Evolutionary conservation across 1,140 invertebrate genomes (phyloP), one percentile per base, ranked within the genome.

Genomic region (Drosophila seguyi): DNA sequence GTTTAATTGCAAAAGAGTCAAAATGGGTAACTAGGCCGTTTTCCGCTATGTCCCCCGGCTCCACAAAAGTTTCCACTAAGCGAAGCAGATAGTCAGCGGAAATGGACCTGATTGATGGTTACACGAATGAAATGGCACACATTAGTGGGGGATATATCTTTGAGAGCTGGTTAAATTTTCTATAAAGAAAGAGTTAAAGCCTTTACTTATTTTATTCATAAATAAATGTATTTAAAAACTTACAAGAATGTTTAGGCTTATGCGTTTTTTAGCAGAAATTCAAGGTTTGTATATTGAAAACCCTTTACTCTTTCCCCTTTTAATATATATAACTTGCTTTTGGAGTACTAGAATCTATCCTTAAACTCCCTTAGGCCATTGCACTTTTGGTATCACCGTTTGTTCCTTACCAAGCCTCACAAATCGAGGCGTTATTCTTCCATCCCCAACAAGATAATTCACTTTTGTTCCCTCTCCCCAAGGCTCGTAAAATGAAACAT

Each of bases 401-500:
- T 65, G 36, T 20, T 34, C 3, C 4, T 18, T 20, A 18, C 18
- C 4, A 47, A 47, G 13, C 62, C 55, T 39, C 27, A 39, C 34
- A n/a, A 52, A 34, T 45, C 14, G 6, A 71, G 65, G 60, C 20
- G 16, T 75, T 50, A 31, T 50, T 52, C 16, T 48, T 48, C 8
- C n/a, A 34, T n/a, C 7, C 47, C 48, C 61, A 84, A 87, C 84
- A 88, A 88, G 84, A 87, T 87, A 87, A 88, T 82, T 84, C 80
- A 88, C 83, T 87, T 87, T 67, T 74, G 67, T 56, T 59, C 67
- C 75, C n/a, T n/a, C 47, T 29, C 29, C 53, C 47, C 66, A 50
- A 68, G 47, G 67, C 80, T 63, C 85, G 82, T 87, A 87, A 87
- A 87, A 85, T 59, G 63, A 77, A 52, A 80, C 85, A 87, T 77